Evolutionary conservation across 2,888 invertebrate genomes (phyloP).

Genomic region (Taenaris catops): DNA sequence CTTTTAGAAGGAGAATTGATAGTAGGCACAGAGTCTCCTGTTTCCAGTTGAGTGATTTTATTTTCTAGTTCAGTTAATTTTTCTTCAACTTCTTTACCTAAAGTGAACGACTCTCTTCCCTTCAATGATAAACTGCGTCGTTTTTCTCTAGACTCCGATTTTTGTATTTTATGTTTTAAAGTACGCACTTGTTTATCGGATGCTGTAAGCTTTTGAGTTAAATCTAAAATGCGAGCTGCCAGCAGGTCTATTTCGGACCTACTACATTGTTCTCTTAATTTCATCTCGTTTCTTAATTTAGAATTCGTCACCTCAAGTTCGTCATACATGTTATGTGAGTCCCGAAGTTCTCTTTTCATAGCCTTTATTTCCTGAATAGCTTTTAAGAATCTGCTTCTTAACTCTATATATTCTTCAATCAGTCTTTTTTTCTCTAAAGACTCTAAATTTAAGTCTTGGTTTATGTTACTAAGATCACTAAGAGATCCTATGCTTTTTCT

Average conservation of each 20-base stretch:
- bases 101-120: slow-evolving; percentile 88
- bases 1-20: slow-evolving; percentile 75
- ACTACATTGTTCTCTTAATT: slow-evolving; percentile 81
- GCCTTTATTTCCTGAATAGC: slow-evolving; percentile 91
- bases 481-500: slow-evolving; percentile 87
- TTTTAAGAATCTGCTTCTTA: slow-evolving; percentile 88
- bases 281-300: slow-evolving; percentile 86
- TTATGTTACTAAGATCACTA: slow-evolving; percentile 89
- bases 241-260: slow-evolving; percentile 88
- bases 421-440: slow-evolving; percentile 87
- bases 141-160: slow-evolving; percentile 88
- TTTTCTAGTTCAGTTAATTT: slow-evolving; percentile 90
- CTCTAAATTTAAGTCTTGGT: slow-evolving; percentile 86
- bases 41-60: slow-evolving; percentile 85
- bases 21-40: slow-evolving; percentile 59
- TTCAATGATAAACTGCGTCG: slow-evolving; percentile 90
- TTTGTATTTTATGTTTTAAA: slow-evolving; percentile 88
- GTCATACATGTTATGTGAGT: slow-evolving; percentile 89
- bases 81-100: slow-evolving; percentile 91
- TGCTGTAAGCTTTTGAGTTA: slow-evolving; percentile 88
- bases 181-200: slow-evolving; percentile 91
- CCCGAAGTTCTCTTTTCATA: slow-evolving; percentile 89
- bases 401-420: slow-evolving; percentile 89
- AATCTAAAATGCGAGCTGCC: slow-evolving; percentile 90
- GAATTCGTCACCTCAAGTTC: slow-evolving; percentile 89